Evolutionary conservation across 2,113 vertebrate species (phyloP).

Genomic region (Paracanthobrama guichenoti): DNA sequence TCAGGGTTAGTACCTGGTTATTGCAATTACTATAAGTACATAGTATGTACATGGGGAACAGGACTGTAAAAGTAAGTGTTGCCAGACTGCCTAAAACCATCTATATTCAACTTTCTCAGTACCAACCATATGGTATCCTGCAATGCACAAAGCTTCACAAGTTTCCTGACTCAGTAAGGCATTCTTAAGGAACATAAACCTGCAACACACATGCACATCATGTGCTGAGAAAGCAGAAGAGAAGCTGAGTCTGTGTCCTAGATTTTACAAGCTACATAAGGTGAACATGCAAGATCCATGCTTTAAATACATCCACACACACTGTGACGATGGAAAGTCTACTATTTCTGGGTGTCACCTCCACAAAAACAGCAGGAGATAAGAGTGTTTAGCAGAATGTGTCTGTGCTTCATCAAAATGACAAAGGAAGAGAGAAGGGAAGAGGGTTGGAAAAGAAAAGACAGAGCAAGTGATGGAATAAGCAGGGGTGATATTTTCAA

Average conservation of each 20-base stretch:
- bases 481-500: slow-evolving; percentile 17
- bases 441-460: not conserved
- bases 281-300: not conserved
- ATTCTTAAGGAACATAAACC: not conserved
- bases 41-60: too few relatives aligned
- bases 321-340: not conserved
- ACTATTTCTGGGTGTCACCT: slow-evolving; percentile 37
- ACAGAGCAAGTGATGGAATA: not conserved
- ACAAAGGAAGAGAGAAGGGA: slow-evolving; percentile 30
- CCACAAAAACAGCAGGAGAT: slow-evolving; percentile 25
- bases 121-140: not conserved
- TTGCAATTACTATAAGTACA: too few relatives aligned
- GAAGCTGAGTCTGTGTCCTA: slow-evolving; percentile 5
- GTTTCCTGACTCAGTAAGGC: slow-evolving; percentile 3
- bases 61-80: too few relatives aligned
- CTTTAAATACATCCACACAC: slow-evolving; percentile 15
- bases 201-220: not conserved
- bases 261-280: slow-evolving; percentile 15
- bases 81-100: not conserved
- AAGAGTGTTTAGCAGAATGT: slow-evolving; percentile 15
- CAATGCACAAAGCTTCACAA: not conserved
- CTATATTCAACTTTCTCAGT: not conserved
- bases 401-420: slow-evolving; percentile 46
- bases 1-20: too few relatives aligned
- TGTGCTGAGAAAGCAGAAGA: slow-evolving; percentile 18